Evolutionary conservation across 2,113 vertebrate genomes (phyloP).

Genomic region (Amazona guildingii): DNA sequence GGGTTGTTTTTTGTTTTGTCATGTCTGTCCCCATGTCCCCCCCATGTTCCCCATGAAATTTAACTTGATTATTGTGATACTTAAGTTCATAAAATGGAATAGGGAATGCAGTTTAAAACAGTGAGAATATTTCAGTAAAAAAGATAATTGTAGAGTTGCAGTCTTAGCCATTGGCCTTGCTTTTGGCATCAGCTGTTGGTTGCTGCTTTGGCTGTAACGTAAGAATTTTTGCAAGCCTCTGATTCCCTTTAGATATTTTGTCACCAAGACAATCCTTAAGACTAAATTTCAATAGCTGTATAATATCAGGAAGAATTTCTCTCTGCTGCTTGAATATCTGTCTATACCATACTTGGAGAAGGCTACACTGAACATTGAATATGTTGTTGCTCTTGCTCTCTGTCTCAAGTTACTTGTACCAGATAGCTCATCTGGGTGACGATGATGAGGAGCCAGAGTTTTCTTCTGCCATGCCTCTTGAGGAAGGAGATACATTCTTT

Average conservation of each 20-base stretch:
- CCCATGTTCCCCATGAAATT: not conserved
- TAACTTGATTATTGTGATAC: not conserved
- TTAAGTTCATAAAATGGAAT: not conserved
- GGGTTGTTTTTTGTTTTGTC: too few species aligned
- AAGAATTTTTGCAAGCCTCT: not conserved
- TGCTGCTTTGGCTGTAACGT: not conserved
- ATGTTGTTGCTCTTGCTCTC: not conserved
- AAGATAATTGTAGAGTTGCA: not conserved
- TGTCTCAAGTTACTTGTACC: constrained; percentile 90
- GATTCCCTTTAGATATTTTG: not conserved
- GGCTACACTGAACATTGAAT: not conserved
- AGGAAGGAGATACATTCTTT: constrained; percentile 98
- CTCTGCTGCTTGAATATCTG: not conserved
- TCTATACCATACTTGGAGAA: not conserved
- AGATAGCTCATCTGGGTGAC: constrained; percentile 96
- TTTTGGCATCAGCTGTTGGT: not conserved
- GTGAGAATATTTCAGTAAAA: not conserved
- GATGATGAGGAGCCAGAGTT: constrained; percentile 98
- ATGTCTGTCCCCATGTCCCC: too few species aligned
- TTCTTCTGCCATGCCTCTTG: constrained; percentile 97
- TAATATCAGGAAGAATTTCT: not conserved
- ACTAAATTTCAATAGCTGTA: not conserved
- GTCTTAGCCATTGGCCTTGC: not conserved
- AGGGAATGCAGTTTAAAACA: not conserved
- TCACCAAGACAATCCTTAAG: not conserved